A percentile compares a stretch with the other conserved stretches of the same genome.
These are phyloP conservation scores for Mastacembelus armatus DNA, from an alignment of 2,797 vertebrate species.

Conservation along the genomic window DNA sequence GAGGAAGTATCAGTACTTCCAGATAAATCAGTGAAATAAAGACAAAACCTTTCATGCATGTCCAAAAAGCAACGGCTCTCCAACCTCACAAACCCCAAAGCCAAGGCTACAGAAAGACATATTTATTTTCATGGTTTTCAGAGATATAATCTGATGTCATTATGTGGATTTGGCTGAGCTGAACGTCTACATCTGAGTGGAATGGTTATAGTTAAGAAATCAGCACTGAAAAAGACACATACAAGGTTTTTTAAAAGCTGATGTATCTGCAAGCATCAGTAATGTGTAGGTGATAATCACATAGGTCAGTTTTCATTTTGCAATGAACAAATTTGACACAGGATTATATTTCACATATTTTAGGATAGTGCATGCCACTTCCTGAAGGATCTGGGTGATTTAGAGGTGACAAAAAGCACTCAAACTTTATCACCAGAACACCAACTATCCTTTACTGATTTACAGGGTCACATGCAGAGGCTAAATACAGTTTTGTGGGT, in stretches of 20 bases:
- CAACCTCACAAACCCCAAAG: slow-evolving; percentile 70
- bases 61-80: slow-evolving; percentile 60
- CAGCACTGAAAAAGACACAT: slow-evolving; percentile 31
- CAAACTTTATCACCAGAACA: slow-evolving; percentile 27
- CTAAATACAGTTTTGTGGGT: slow-evolving; percentile 9
- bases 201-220: slow-evolving; percentile 58
- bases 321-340: slow-evolving; percentile 20
- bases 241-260: background rate
- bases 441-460: slow-evolving; percentile 34
- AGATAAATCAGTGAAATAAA: slow-evolving; percentile 71
- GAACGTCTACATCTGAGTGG: slow-evolving; percentile 41
- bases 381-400: slow-evolving; percentile 27
- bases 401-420: slow-evolving; percentile 39
- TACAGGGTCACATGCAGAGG: slow-evolving; percentile 5
- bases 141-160: slow-evolving; percentile 76
- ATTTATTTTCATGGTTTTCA: slow-evolving; percentile 77
- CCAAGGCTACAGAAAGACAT: slow-evolving; percentile 68
- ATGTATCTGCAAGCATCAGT: slow-evolving; percentile 8
- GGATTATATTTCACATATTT: slow-evolving; percentile 36
- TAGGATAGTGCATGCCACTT: background rate
- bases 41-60: slow-evolving; percentile 65
- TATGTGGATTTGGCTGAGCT: slow-evolving; percentile 73
- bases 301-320: slow-evolving; percentile 35
- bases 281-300: slow-evolving; percentile 35
- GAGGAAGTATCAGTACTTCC: slow-evolving; percentile 68